Percentiles rank a stretch among this genome's conserved stretches.
Conservation (phyloP, 1,140 invertebrate species). For the Chymomyza costata region DNA sequence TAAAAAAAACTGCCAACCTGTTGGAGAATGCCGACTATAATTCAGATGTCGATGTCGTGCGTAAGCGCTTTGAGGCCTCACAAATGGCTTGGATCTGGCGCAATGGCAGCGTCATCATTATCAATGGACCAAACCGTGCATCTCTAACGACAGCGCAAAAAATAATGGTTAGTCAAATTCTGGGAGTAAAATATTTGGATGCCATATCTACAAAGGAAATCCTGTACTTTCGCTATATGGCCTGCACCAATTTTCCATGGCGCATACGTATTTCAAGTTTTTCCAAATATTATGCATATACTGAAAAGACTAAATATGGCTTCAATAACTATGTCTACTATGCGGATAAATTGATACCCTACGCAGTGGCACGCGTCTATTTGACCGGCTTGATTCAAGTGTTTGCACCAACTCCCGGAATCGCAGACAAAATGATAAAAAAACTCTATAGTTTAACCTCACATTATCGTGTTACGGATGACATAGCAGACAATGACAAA, state of each 20-base stretch:
- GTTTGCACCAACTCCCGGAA: slow-evolving; percentile 17
- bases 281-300: neutral
- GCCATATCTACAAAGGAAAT: neutral
- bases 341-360: slow-evolving; percentile 27
- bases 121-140: slow-evolving; percentile 11
- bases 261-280: slow-evolving; percentile 19
- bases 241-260: slow-evolving; percentile 26
- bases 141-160: slow-evolving; percentile 17
- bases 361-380: slow-evolving; percentile 28
- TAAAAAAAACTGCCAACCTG: neutral
- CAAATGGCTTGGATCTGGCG: slow-evolving; percentile 37
- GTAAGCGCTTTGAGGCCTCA: slow-evolving; percentile 9
- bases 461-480: too few species aligned
- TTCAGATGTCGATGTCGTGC: slow-evolving; percentile 22
- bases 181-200: neutral
- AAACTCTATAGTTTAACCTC: too few species aligned
- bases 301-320: neutral
- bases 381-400: slow-evolving; percentile 29
- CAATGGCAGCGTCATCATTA: slow-evolving; percentile 28
- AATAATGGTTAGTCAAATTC: neutral
- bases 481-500: too few species aligned
- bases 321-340: slow-evolving; percentile 22
- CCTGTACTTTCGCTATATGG: slow-evolving; percentile 7
- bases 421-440: slow-evolving; percentile 30
- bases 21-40: slow-evolving; percentile 19